phyloP scores from a whole-genome alignment of 1,140 invertebrate genomes.

The Idris sp. region DNA sequence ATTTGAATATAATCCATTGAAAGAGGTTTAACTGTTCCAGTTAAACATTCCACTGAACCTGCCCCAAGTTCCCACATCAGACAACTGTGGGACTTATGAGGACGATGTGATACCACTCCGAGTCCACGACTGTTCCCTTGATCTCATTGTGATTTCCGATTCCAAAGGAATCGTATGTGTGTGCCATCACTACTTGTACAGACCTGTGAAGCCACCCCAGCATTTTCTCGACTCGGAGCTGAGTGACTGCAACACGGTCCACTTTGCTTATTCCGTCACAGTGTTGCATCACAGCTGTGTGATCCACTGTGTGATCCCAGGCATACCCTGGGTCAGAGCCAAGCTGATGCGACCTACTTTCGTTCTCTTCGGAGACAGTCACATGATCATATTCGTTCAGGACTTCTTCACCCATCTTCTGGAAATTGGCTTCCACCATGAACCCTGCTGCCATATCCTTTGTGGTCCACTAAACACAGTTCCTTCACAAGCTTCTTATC shows the following conservation, averaged over 20 bases:
- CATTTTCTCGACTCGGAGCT: conserved; percentile 78
- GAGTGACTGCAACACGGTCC: conserved; percentile 82
- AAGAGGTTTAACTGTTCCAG: conserved; percentile 74
- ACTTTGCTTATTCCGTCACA: conserved; percentile 90
- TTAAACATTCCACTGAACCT: conserved; percentile 90
- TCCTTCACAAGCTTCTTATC: conserved; percentile 80
- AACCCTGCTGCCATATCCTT: conserved; percentile 88
- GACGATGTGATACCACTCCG: conserved; percentile 87
- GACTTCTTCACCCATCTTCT: conserved; percentile 88
- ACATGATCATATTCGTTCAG: conserved; percentile 87
- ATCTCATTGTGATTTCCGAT: conserved; percentile 87
- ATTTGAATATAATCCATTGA: too few species aligned
- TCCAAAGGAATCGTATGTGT: conserved; percentile 87
- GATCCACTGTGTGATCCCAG: conserved; percentile 88
- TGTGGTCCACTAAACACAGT: conserved; percentile 80
- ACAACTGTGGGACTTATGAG: conserved; percentile 84
- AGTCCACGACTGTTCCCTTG: conserved; percentile 88
- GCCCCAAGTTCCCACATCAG: conserved; percentile 82
- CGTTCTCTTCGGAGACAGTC: conserved; percentile 84
- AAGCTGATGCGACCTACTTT: conserved; percentile 86
- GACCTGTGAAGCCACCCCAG: conserved; percentile 82
- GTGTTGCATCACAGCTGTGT: conserved; percentile 89
- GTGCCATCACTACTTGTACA: conserved; percentile 91
- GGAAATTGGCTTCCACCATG: conserved; percentile 87
- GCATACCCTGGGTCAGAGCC: conserved; percentile 86